Conservation (phyloP, 2,888 invertebrate species). For the Serrognathus titanus region DNA sequence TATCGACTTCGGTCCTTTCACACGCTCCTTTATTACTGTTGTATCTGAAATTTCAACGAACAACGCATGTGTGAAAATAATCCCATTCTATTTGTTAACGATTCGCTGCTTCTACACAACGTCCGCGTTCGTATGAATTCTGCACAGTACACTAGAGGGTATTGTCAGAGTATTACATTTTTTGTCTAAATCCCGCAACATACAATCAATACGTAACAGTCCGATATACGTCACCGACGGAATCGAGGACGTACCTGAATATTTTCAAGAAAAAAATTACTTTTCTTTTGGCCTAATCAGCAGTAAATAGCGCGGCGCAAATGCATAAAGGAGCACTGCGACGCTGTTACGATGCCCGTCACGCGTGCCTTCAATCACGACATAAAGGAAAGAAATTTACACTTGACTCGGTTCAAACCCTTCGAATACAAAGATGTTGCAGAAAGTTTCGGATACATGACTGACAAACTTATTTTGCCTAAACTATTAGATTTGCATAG, state of each 20-base stretch:
- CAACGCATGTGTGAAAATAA: conserved; percentile 38
- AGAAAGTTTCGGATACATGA: neutral
- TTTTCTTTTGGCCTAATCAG: too few relatives aligned
- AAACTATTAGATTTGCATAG: too few relatives aligned
- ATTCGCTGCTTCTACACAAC: conserved; percentile 41
- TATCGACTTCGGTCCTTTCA: neutral
- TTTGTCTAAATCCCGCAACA: conserved; percentile 14
- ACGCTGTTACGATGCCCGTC: conserved; percentile 8
- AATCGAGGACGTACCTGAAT: neutral
- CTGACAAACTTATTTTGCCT: too few relatives aligned
- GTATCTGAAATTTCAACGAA: conserved; percentile 12
- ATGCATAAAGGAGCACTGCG: neutral
- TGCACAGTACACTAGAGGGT: conserved; percentile 20
- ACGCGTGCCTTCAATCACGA: conserved; percentile 39
- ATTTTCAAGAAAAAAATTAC: too few relatives aligned
- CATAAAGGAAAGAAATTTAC: conserved; percentile 48
- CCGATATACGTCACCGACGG: neutral
- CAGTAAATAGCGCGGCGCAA: conserved; percentile 1
- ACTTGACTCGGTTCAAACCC: conserved; percentile 40
- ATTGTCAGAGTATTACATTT: conserved; percentile 13
- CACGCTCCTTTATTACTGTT: neutral
- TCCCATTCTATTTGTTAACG: conserved; percentile 43
- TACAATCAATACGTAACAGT: conserved; percentile 6
- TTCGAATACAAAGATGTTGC: conserved; percentile 3
- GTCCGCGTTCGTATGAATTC: conserved; percentile 32